phyloP scores from a whole-genome alignment of 2,113 vertebrate genomes.

The Uropsilus gracilis region DNA sequence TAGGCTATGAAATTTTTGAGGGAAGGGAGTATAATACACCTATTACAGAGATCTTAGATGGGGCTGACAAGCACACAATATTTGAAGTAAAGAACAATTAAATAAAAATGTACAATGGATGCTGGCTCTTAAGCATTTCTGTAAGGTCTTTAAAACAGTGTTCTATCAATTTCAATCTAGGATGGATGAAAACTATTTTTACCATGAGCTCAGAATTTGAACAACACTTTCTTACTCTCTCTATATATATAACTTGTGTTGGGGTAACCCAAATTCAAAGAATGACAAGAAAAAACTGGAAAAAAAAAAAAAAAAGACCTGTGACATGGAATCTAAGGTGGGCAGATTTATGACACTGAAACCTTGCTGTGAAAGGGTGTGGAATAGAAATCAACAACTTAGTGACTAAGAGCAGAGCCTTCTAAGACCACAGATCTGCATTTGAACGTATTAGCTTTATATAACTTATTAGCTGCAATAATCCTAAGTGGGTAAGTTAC shows the following conservation, averaged over 20 bases:
- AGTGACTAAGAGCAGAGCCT: not conserved
- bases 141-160: not conserved
- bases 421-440: not conserved
- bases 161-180: not conserved
- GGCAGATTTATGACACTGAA: not conserved
- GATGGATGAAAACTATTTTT: constrained; percentile 40
- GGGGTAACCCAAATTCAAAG: constrained; percentile 11
- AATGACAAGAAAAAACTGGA: not conserved
- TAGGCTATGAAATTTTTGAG: not conserved
- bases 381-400: not conserved
- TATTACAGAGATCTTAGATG: not conserved
- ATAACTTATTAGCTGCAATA: not conserved
- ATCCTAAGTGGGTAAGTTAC: not conserved
- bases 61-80: not conserved
- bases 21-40: not conserved
- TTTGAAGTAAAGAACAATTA: constrained; percentile 5
- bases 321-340: not conserved
- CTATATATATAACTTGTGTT: not conserved
- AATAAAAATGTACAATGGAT: not conserved
- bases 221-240: not conserved
- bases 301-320: not conserved
- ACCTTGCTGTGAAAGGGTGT: not conserved
- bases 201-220: constrained; percentile 44
- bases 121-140: not conserved
- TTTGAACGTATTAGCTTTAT: not conserved